phyloP scores from a whole-genome alignment of 2,888 invertebrate genomes.

The Lepidochrysops patricia region DNA sequence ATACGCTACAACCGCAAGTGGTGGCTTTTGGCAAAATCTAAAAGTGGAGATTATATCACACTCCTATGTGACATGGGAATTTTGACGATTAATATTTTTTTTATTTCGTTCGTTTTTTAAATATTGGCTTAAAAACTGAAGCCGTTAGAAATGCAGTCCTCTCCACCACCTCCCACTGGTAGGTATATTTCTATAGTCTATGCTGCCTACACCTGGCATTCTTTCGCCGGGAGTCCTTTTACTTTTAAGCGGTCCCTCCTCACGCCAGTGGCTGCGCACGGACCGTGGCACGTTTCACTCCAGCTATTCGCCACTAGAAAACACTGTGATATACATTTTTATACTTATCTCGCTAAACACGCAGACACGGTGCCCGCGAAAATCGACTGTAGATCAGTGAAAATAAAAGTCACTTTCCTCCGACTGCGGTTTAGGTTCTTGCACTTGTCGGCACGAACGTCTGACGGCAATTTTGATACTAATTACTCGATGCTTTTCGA shows the following conservation, averaged over 20 bases:
- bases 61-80: too few species aligned
- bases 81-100: too few species aligned
- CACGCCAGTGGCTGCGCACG: slow-evolving; percentile 32
- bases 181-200: too few species aligned
- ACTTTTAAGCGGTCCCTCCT: slow-evolving; percentile 6
- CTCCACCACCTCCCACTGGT: too few species aligned
- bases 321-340: slow-evolving; percentile 54
- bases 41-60: too few species aligned
- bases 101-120: too few species aligned
- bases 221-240: slow-evolving; percentile 1
- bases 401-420: slow-evolving; percentile 55
- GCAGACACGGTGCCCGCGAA: slow-evolving; percentile 28
- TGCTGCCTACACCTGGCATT: not conserved
- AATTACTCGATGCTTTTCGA: not conserved
- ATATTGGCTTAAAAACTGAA: too few species aligned
- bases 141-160: too few species aligned
- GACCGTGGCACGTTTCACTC: slow-evolving; percentile 68
- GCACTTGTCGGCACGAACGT: slow-evolving; percentile 15
- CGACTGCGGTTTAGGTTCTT: slow-evolving; percentile 12
- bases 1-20: too few species aligned
- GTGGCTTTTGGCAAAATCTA: too few species aligned
- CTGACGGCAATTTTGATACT: slow-evolving; percentile 7
- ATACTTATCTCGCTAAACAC: slow-evolving; percentile 55
- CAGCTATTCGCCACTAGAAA: slow-evolving; percentile 64
- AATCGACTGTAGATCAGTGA: slow-evolving; percentile 38